Base-by-base conservation (phyloP, 2,113 vertebrate species). In the Neopipo cinnamomea region DNA sequence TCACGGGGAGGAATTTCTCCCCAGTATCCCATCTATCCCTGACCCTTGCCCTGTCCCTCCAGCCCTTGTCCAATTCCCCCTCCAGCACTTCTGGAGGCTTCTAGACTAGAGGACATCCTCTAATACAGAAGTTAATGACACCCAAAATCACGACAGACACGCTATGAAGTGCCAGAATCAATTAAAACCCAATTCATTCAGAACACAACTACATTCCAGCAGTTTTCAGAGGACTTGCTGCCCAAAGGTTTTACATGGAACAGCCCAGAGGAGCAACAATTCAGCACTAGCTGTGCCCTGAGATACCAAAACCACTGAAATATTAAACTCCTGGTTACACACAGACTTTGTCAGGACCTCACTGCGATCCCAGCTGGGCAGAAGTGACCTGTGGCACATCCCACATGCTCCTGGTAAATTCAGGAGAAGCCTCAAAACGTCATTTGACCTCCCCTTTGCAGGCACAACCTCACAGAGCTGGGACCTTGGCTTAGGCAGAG, bases 231-330 rank as follows among this genome's bases (percentile, higher is more conserved):
- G 11, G 28, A 37, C 25, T 33, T 31, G 14, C 2, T 41, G 31
- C 56, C 31, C n/a, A 21, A 12, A 53, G 44, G 7, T 58, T 70
- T 49, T 7, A 13, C 27, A 5, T 2, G 6, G 27, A 50, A 16
- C 25, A 63, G 17, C 56, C 4, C 24, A 68, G 17, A 28, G 20
- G 12, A 7, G 6, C 55, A 33, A 13, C 59, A 56, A 19, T 11
- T 20, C 11, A 13, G 6, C 24, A 46, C 0, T 3, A 7, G 5
- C 28, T 33, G 25, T 4, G 30, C 23, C 41, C 82, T 13, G 33
- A 87, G 35, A 52, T 2, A 46, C 5, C 59, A 37, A 62, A 73
- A 24, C 20, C 25, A 10, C 8, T 6, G 4, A 70, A 37, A 46
- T 7, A 31, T 6, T 7, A 3, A 90, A 70, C 4, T n/a, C 56